Evolutionary conservation across 1,140 invertebrate genomes (phyloP), one percentile per base, ranked within the genome.

Genomic region (Drosophila tsacasi): DNA sequence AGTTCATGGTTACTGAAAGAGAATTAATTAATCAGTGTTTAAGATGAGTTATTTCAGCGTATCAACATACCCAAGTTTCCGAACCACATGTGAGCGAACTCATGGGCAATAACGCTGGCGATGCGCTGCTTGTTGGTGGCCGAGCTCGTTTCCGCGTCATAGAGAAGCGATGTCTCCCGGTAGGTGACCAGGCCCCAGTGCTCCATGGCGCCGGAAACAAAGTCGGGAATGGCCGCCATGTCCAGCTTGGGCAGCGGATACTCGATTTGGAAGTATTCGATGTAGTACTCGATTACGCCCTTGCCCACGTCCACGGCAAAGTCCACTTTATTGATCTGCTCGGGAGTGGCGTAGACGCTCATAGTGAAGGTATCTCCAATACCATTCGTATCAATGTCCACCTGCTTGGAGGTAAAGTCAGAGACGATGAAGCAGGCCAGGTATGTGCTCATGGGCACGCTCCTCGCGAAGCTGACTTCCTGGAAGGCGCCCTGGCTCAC

Each of bases 121-220:
- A 99, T 96, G 63, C 95, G 93, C 92, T 97, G 95, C 87, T 96
- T 96, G 81, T 97, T 97, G 4, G 83, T 89, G 0, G 96, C 94
- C 0, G 97, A 97, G 49, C 96, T 96, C 0, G 94, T 94, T 1
- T 92, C 92, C 15, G 94, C 84, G 76, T 97, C 95, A 66, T 96
- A 97, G 6, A 99, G 94, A 55, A 99, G 94, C 63, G 96, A 95
- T 0, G 96, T 96, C 94, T 99, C 98, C 62, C 97, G 94, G 86
- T 95, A 97, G 7, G 97, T 97, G 5, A 98, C 95, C 13, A 97
- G 93, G 13, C 97, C 97, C 97, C 98, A 99, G 93, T 99, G 97
- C 93, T 99, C 98, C 96, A 99, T 99, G 1, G 98, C 98, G 6
- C 97, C 98, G 2, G 98, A 97, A 2, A 97, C 96, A 94, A 99